A percentile compares a stretch with the other conserved stretches of the same genome.
Evolutionary conservation across 2,113 vertebrate species (phyloP).

Genomic region (Hystrix brachyura): DNA sequence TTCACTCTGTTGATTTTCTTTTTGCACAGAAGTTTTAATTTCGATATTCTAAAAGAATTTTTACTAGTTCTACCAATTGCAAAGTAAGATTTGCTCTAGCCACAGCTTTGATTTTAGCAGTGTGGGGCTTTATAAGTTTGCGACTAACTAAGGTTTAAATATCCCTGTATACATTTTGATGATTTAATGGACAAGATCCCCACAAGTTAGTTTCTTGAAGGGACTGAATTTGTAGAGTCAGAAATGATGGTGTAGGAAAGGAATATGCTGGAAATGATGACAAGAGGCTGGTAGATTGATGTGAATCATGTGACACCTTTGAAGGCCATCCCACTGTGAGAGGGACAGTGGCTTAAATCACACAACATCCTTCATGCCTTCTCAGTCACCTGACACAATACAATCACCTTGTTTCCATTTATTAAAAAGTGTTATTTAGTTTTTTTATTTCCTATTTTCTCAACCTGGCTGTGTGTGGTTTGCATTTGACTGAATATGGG

Average conservation of each 20-base stretch:
- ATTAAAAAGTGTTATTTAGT: background rate
- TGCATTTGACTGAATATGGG: background rate
- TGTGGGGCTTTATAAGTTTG: background rate
- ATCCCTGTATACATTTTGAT: background rate
- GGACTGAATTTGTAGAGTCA: background rate
- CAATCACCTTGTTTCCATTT: background rate
- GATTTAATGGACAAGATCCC: background rate
- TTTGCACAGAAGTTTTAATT: background rate
- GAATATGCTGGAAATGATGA: background rate
- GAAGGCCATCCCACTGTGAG: background rate
- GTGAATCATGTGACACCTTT: background rate
- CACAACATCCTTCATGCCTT: background rate
- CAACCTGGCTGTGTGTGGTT: background rate
- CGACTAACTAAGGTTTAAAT: background rate
- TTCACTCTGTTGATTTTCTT: background rate
- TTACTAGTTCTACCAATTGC: background rate
- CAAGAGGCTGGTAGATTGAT: background rate
- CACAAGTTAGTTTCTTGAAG: background rate
- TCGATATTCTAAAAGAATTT: background rate
- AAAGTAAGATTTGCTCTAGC: background rate
- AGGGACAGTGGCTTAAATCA: background rate
- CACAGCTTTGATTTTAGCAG: background rate
- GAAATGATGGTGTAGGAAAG: background rate
- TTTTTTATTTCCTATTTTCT: background rate
- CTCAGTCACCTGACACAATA: background rate